Evolutionary conservation across 2,888 invertebrate genomes (phyloP).

Genomic region (Caenorhabditis panamensis): DNA sequence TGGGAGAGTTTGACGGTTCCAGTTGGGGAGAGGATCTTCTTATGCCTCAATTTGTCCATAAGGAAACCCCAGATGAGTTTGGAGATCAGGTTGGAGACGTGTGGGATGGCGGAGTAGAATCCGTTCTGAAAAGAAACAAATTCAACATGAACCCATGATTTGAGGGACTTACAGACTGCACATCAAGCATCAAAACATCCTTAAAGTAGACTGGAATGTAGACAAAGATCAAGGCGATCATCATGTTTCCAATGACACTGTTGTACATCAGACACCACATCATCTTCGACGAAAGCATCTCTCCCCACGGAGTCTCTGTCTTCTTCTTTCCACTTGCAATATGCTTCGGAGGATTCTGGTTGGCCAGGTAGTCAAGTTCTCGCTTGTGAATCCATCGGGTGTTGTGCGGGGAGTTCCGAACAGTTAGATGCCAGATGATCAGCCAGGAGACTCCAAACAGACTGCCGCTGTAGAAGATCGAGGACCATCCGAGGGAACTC

Average conservation of each 20-base stretch:
- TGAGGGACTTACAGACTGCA: conserved; percentile 59
- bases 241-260: conserved; percentile 69
- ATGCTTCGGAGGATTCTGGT: conserved; percentile 51
- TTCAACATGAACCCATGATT: background rate
- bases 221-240: conserved; percentile 70
- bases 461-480: conserved; percentile 72
- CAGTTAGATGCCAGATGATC: conserved; percentile 68
- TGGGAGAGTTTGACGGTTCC: conserved; percentile 73
- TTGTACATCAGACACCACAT: conserved; percentile 61
- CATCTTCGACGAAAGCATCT: conserved; percentile 56
- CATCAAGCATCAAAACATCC: conserved; percentile 72
- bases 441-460: conserved; percentile 70
- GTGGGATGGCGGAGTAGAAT: conserved; percentile 71
- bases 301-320: conserved; percentile 55
- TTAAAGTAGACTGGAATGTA: conserved; percentile 78
- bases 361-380: conserved; percentile 67
- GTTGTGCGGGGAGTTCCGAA: conserved; percentile 70
- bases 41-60: conserved; percentile 69
- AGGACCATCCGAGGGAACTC: conserved; percentile 67
- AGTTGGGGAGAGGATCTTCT: conserved; percentile 64
- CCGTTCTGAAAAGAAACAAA: conserved; percentile 69
- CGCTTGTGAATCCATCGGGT: conserved; percentile 69
- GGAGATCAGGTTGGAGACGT: conserved; percentile 64
- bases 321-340: background rate
- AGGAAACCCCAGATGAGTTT: conserved; percentile 73